These are phyloP conservation scores for Setipinna tenuifilis DNA, from an alignment of 2,797 vertebrate genomes.

Conservation along the genomic window DNA sequence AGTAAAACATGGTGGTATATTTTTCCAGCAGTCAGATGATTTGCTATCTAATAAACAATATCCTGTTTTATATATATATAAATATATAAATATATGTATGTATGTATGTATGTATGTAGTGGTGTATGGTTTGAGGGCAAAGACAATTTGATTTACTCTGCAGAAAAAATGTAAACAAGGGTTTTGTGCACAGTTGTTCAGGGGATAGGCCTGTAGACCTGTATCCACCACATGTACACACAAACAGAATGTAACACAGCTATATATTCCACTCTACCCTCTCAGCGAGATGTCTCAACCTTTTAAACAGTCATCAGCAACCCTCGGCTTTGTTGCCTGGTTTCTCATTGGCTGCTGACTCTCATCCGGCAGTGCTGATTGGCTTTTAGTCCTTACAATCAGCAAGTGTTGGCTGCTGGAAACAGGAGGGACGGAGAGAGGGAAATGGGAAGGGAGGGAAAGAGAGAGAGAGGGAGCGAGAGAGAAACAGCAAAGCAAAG, in stretches of 20 bases:
- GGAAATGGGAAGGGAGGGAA: slow-evolving; percentile 38
- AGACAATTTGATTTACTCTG: too few species aligned
- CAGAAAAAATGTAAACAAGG: too few species aligned
- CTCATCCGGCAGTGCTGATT: slow-evolving; percentile 54
- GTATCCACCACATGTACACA: background rate
- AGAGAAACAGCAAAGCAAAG: slow-evolving; percentile 34
- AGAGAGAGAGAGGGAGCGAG: slow-evolving; percentile 23
- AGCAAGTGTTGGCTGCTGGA: slow-evolving; percentile 48
- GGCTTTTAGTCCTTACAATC: slow-evolving; percentile 49
- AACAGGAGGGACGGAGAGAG: slow-evolving; percentile 45
- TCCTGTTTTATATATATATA: too few species aligned
- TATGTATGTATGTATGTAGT: too few species aligned
- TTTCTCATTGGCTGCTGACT: slow-evolving; percentile 53
- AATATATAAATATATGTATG: too few species aligned
- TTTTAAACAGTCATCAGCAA: slow-evolving; percentile 56
- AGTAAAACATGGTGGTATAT: too few species aligned
- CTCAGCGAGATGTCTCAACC: slow-evolving; percentile 40
- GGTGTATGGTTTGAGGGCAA: background rate
- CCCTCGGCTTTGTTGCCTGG: slow-evolving; percentile 43
- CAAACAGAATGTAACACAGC: background rate
- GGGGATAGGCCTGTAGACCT: too few species aligned
- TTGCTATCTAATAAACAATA: too few species aligned
- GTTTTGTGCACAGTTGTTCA: too few species aligned
- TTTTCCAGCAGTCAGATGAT: too few species aligned
- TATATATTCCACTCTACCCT: background rate